Base-by-base conservation (phyloP, 1,140 invertebrate species). In the Augochlora pura region DNA sequence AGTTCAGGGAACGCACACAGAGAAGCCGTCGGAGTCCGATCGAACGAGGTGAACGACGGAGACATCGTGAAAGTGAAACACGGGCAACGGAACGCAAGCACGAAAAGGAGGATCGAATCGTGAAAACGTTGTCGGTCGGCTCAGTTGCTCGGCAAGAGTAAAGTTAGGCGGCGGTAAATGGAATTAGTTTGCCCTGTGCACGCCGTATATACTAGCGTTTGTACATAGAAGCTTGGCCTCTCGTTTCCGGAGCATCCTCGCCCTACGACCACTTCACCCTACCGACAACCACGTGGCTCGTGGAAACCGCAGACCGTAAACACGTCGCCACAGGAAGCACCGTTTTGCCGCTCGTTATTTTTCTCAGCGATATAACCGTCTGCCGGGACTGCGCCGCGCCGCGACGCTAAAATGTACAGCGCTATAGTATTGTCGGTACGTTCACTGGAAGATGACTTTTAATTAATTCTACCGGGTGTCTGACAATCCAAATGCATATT, bases 161-260 rank as follows among this genome's bases (percentile, higher is more conserved):
- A 84, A 81, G 83, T 85, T 85, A 77, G 77, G 25, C 14, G 52
- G 54, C 25, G 69, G 84, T 75, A 86, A 86, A 85, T 85, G 83
- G 66, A 86, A 86, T 86, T 86, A 86, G 80, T 85, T 86, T 78
- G 74, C 67, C 23, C 39, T 60, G 62, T 49, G 66, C 62, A 39
- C 49, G 59, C n/a, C 54, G 74, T 71, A 70, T 75, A 82, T 73
- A 75, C 62, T 12, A 25, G 60, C 25, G 49, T n/a, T 52, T 52
- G 57, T 76, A 72, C 64, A 80, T 57, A 78, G 57, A 69, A 25
- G 23, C 42, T 52, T 49, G 66, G 57, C 74, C 63, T 84, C 65
- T 62, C 77, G 67, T 62, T 79, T 68, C 70, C 64, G 59, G 54
- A 72, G 76, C 63, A 68, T 42, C 32, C 64, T 75, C 73, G 32